These are phyloP conservation scores for Microtus oregoni DNA, from an alignment of 2,113 vertebrate species.

Conservation along the genomic window DNA sequence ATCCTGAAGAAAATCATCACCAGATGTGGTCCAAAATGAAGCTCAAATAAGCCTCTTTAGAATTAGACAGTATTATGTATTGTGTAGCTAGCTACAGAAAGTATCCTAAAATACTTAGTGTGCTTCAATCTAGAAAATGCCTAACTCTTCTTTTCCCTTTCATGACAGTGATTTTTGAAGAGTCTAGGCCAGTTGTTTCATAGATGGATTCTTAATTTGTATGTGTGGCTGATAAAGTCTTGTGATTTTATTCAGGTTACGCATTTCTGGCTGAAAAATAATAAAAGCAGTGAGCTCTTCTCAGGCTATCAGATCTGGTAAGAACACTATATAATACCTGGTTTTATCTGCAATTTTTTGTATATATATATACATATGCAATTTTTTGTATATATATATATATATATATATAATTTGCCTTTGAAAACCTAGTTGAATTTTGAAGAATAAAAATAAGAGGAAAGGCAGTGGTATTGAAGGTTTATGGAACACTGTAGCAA, in stretches of 20 bases:
- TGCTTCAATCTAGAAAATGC: not conserved
- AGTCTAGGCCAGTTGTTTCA: not conserved
- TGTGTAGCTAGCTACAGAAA: not conserved
- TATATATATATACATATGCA: not conserved
- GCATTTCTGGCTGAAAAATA: slow-evolving; percentile 26
- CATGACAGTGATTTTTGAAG: not conserved
- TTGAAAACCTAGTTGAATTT: not conserved
- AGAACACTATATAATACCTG: not conserved
- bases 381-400: too few species aligned
- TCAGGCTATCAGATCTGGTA: not conserved
- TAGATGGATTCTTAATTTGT: not conserved
- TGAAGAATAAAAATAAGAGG: not conserved
- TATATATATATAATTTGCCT: not conserved
- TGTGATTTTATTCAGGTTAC: slow-evolving; percentile 38
- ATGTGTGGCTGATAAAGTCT: not conserved
- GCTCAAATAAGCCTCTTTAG: not conserved
- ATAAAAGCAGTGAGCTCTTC: not conserved
- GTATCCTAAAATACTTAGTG: not conserved
- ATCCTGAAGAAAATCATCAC: not conserved
- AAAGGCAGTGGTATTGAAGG: not conserved
- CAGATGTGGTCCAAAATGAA: not conserved
- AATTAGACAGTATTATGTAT: not conserved
- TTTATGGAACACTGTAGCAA: not conserved
- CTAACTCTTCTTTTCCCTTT: not conserved
- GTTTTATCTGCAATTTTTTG: slow-evolving; percentile 42